Evolutionary conservation across 2,888 invertebrate genomes (phyloP).

Genomic region (Tetragonisca angustula): DNA sequence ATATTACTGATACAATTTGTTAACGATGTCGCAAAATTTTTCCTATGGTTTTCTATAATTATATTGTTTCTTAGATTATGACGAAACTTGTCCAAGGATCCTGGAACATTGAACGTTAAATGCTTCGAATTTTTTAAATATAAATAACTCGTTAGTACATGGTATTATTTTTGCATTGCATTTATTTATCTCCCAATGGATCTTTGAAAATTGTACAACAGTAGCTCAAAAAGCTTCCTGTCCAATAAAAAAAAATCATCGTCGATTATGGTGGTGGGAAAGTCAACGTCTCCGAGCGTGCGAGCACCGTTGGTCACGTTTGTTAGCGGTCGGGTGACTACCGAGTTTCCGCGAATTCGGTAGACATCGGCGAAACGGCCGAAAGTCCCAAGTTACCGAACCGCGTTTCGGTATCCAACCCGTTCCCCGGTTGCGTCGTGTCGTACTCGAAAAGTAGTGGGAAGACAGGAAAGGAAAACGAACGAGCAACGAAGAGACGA

Average conservation of each 20-base stretch:
- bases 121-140: neutral
- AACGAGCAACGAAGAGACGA: constrained; percentile 6
- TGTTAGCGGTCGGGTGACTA: constrained; percentile 3
- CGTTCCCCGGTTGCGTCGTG: constrained; percentile 13
- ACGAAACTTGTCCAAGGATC: neutral
- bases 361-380: constrained; percentile 17
- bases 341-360: constrained; percentile 25
- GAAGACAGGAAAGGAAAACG: neutral
- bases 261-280: neutral
- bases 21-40: neutral
- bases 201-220: neutral
- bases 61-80: neutral
- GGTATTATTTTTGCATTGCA: neutral
- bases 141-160: neutral
- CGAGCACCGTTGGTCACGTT: neutral
- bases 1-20: neutral
- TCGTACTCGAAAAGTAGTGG: neutral
- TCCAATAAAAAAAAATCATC: neutral
- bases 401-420: constrained; percentile 9
- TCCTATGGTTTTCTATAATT: neutral
- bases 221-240: neutral
- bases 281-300: neutral
- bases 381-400: constrained; percentile 31
- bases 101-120: no score
- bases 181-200: neutral